Conservation (phyloP, 2,113 vertebrate species). For the Columba janthina region DNA sequence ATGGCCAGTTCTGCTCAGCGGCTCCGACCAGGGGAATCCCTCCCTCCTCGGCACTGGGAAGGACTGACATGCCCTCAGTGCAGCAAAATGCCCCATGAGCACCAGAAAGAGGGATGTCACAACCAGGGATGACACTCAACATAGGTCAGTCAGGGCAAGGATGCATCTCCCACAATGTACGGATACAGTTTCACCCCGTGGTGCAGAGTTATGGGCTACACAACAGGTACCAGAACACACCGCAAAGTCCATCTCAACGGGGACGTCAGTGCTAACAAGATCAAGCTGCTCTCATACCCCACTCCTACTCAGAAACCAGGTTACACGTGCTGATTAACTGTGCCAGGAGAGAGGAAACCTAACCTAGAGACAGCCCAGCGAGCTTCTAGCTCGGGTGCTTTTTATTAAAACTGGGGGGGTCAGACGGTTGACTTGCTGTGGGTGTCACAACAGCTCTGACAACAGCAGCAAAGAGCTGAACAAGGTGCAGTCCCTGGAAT, state of each 20-base stretch:
- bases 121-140: background rate
- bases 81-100: background rate
- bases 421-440: background rate
- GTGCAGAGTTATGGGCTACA: background rate
- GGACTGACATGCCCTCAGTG: background rate
- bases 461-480: background rate
- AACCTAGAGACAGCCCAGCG: background rate
- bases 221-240: background rate
- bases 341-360: background rate
- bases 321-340: background rate
- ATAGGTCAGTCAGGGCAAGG: background rate
- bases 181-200: background rate
- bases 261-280: background rate
- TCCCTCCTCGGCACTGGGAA: background rate
- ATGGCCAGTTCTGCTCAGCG: background rate
- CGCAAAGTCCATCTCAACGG: background rate
- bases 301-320: background rate
- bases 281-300: background rate
- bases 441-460: background rate
- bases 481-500: background rate
- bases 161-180: background rate
- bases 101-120: background rate
- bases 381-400: background rate
- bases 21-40: background rate
- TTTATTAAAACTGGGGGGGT: background rate